These are phyloP conservation scores for Morpho helenor DNA, from an alignment of 2,888 invertebrate species.

Conservation along the genomic window DNA sequence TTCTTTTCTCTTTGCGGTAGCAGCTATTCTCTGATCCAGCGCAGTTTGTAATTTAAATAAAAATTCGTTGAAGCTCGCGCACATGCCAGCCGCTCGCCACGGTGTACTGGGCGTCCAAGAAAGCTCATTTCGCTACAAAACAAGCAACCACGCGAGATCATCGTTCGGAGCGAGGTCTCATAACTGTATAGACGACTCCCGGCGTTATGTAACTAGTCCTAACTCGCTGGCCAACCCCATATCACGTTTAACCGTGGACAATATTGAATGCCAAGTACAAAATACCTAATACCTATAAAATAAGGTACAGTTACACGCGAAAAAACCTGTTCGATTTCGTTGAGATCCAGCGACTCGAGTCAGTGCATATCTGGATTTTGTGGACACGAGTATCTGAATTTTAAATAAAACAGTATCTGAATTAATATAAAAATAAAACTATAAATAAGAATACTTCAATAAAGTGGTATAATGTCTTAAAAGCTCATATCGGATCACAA, in stretches of 20 bases:
- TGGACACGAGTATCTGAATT: conserved; percentile 1
- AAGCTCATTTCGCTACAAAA: conserved; percentile 72
- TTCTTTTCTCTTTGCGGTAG: background rate
- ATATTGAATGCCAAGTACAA: background rate
- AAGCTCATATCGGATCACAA: conserved; percentile 8
- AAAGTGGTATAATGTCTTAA: conserved; percentile 3
- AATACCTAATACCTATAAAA: conserved; percentile 12
- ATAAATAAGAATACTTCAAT: background rate
- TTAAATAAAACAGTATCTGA: background rate
- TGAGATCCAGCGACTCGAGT: conserved; percentile 17
- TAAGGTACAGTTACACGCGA: conserved; percentile 23
- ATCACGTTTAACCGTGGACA: conserved; percentile 41
- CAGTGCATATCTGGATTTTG: conserved; percentile 10
- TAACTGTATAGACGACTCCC: conserved; percentile 75
- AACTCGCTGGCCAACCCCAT: conserved; percentile 51
- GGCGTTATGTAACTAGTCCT: conserved; percentile 73
- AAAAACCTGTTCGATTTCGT: conserved; percentile 26
- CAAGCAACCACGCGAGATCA: conserved; percentile 71
- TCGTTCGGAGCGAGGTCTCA: conserved; percentile 70
- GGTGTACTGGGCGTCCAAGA: conserved; percentile 56
- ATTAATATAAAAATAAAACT: background rate
- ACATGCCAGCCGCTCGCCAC: conserved; percentile 21
- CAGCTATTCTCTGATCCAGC: background rate
- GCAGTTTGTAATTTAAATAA: background rate
- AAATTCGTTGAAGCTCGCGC: background rate